Conservation (phyloP, 2,888 invertebrate genomes). For the Tetranychus piercei region DNA sequence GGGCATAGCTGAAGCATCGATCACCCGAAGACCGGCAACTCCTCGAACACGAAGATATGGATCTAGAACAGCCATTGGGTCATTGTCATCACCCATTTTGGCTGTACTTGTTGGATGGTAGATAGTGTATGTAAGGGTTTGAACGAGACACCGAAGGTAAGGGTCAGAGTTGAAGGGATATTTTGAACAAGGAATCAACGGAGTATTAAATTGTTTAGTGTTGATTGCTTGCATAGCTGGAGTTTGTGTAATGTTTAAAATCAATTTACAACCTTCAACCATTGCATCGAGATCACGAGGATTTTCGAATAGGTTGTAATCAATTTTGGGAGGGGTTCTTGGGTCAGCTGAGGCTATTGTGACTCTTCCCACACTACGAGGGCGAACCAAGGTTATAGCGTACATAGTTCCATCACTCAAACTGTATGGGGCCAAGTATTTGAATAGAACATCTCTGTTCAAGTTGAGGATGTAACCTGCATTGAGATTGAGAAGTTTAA, state of each 20-base stretch:
- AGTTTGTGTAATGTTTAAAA: neutral
- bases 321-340: neutral
- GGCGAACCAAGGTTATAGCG: constrained; percentile 7
- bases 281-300: neutral
- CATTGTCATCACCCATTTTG: constrained; percentile 18
- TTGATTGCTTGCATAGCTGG: constrained; percentile 4
- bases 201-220: neutral
- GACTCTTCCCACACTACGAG: neutral
- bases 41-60: constrained; percentile 35
- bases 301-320: neutral
- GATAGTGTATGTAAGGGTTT: constrained; percentile 24
- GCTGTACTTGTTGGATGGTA: constrained; percentile 25
- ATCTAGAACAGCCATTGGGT: constrained; percentile 25
- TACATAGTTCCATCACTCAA: neutral
- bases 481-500: neutral
- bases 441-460: neutral
- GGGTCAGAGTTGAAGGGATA: constrained; percentile 32
- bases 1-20: constrained; percentile 75
- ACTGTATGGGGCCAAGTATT: neutral
- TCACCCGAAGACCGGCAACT: constrained; percentile 54
- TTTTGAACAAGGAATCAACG: constrained; percentile 40
- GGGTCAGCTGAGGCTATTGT: neutral
- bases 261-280: constrained; percentile 7
- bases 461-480: neutral
- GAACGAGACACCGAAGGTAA: constrained; percentile 23